A percentile compares a stretch with the other conserved stretches of the same genome.
Evolutionary conservation across 2,797 vertebrate genomes (phyloP).

Genomic region (Syndactyla subalaris): DNA sequence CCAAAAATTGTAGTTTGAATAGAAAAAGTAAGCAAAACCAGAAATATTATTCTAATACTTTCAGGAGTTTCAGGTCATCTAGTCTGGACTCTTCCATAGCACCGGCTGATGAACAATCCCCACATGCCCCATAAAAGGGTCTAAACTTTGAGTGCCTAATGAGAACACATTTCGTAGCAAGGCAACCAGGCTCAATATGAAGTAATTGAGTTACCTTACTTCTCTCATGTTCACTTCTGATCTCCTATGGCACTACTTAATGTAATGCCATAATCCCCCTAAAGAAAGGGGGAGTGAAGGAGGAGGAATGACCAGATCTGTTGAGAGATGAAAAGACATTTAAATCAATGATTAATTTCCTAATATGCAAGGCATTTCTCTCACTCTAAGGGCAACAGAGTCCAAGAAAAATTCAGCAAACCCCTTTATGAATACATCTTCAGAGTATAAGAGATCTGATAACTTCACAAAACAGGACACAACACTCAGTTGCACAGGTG

Average conservation of each 20-base stretch:
- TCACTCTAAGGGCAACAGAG: not conserved
- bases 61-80: not conserved
- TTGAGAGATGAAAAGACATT: not conserved
- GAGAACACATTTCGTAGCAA: not conserved
- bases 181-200: not conserved
- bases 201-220: not conserved
- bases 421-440: not conserved
- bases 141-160: not conserved
- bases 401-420: not conserved
- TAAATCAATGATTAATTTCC: not conserved
- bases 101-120: not conserved
- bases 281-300: fast-evolving
- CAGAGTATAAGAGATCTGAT: not conserved
- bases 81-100: not conserved
- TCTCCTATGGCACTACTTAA: not conserved
- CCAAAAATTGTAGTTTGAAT: not conserved
- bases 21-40: not conserved
- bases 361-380: not conserved
- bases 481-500: not conserved
- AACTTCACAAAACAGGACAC: not conserved
- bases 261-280: not conserved
- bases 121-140: fast-evolving
- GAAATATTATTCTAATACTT: not conserved
- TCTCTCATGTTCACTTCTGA: not conserved
- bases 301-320: not conserved